Evolutionary conservation across 2,888 invertebrate genomes (phyloP).

Genomic region (Mythimna impura): DNA sequence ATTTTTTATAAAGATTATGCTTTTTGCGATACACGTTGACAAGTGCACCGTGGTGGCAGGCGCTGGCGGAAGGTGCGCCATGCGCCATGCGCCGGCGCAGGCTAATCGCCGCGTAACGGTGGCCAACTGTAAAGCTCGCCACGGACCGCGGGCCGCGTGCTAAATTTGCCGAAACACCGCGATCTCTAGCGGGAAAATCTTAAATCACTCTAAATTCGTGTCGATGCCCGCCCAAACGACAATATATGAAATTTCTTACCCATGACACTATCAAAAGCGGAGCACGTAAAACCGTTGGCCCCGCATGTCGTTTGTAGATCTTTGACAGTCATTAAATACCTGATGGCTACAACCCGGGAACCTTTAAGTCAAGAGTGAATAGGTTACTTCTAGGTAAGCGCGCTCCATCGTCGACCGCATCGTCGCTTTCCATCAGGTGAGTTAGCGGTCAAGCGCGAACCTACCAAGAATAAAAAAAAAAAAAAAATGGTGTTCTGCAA

Average conservation of each 20-base stretch:
- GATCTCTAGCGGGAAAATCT: constrained; percentile 87
- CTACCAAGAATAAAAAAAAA: no score
- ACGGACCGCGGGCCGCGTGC: constrained; percentile 88
- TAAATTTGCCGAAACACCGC: constrained; percentile 90
- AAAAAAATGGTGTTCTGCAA: no score
- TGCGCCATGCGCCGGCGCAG: constrained; percentile 82
- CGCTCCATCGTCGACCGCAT: no score
- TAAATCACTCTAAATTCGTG: constrained; percentile 83
- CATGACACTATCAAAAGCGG: constrained; percentile 37
- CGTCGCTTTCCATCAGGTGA: no score
- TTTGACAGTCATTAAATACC: neutral
- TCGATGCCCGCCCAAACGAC: constrained; percentile 70
- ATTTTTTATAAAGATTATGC: neutral
- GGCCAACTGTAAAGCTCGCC: constrained; percentile 89
- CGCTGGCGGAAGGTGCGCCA: constrained; percentile 70
- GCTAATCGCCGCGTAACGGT: constrained; percentile 89
- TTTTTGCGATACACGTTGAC: constrained; percentile 44
- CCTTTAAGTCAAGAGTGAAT: no score
- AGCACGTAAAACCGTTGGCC: neutral
- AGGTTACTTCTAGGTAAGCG: no score
- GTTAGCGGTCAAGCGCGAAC: no score
- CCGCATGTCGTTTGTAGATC: neutral
- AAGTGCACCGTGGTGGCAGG: constrained; percentile 64
- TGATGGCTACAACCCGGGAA: no score
- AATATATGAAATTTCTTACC: constrained; percentile 38